Evolutionary conservation across 1,140 invertebrate genomes (phyloP).

Genomic region (Pseudobourletiella spinata): DNA sequence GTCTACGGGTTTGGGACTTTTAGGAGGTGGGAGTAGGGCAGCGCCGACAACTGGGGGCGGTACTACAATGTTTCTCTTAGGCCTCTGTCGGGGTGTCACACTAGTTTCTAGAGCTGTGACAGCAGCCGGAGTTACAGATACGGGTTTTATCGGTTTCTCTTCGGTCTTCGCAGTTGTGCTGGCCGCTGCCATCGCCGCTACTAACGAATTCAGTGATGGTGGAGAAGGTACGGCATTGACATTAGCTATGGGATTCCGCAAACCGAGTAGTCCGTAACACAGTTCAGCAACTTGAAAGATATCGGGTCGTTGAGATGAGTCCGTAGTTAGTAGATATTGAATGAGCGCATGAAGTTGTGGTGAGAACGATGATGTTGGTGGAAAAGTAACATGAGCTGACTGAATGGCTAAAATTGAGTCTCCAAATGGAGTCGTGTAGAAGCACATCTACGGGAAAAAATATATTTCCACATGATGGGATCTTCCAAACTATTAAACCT

Average conservation of each 20-base stretch:
- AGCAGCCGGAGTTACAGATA: slow-evolving; percentile 44
- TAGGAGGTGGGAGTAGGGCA: slow-evolving; percentile 29
- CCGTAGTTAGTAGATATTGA: slow-evolving; percentile 76
- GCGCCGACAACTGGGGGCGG: slow-evolving; percentile 33
- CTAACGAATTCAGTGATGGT: slow-evolving; percentile 23
- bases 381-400: slow-evolving; percentile 36
- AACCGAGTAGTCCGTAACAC: slow-evolving; percentile 62
- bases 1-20: slow-evolving; percentile 26
- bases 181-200: slow-evolving; percentile 18
- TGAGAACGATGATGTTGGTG: slow-evolving; percentile 25
- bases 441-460: slow-evolving; percentile 67
- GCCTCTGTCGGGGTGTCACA: slow-evolving; percentile 72
- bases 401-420: slow-evolving; percentile 90
- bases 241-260: slow-evolving; percentile 24
- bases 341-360: slow-evolving; percentile 43
- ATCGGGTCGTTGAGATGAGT: slow-evolving; percentile 72
- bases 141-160: slow-evolving; percentile 24
- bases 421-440: slow-evolving; percentile 84
- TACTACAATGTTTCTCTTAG: slow-evolving; percentile 50
- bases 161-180: slow-evolving; percentile 13
- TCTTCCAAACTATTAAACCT: background rate
- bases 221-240: slow-evolving; percentile 3
- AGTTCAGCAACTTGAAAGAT: slow-evolving; percentile 79
- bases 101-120: slow-evolving; percentile 60
- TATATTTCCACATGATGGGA: background rate